A percentile compares a stretch with the other conserved stretches of the same genome.
phyloP scores from a whole-genome alignment of 1,140 invertebrate genomes.

The Halesus radiatus region DNA sequence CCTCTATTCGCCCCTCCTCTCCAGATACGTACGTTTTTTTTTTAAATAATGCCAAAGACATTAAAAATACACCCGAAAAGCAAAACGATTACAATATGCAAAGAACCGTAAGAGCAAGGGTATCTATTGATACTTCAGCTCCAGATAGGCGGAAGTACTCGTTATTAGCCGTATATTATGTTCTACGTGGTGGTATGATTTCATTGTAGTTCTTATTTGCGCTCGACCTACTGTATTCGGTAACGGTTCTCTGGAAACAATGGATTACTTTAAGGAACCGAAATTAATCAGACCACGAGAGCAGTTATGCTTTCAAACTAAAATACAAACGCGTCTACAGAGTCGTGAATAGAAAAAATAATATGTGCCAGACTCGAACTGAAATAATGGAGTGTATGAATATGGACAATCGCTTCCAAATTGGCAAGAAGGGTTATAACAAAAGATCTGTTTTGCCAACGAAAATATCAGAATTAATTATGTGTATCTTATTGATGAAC shows the following conservation, averaged over 20 bases:
- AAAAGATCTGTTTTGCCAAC: not conserved
- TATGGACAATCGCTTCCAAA: constrained; percentile 12
- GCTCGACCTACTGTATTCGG: not conserved
- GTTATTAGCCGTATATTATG: too few relatives aligned
- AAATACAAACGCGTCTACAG: not conserved
- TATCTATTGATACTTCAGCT: not conserved
- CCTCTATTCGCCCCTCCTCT: too few relatives aligned
- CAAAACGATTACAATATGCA: not conserved
- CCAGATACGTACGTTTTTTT: too few relatives aligned
- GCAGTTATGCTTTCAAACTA: not conserved
- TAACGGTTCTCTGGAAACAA: constrained; percentile 24
- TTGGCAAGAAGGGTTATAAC: not conserved
- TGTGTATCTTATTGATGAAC: not conserved
- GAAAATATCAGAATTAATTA: not conserved
- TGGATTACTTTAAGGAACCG: constrained; percentile 21
- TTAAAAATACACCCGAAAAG: not conserved
- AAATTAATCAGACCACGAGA: constrained; percentile 21
- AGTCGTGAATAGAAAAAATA: not conserved
- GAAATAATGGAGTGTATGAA: constrained; percentile 14
- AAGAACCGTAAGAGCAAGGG: not conserved
- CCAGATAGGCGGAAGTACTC: not conserved
- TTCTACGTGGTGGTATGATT: not conserved
- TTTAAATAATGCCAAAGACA: not conserved
- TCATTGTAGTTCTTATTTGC: not conserved
- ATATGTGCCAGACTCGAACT: not conserved